Conservation (phyloP, 53 echinoderm and acorn worm species). For the Echinometra lucunter region DNA sequence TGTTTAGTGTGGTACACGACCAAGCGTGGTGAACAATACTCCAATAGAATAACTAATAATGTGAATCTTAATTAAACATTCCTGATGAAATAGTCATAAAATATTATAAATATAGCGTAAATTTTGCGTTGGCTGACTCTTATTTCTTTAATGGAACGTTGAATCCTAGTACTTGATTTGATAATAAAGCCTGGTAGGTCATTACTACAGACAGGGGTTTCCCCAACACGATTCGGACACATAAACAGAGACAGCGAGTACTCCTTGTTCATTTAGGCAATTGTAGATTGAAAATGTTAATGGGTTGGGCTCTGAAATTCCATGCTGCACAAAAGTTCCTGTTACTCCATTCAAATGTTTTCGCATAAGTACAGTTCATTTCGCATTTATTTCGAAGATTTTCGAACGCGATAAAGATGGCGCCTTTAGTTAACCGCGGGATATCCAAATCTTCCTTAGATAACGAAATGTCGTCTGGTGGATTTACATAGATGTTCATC, state of each 20-base stretch:
- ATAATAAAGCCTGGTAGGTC: neutral
- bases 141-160: neutral
- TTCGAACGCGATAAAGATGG: neutral
- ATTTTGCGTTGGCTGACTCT: neutral
- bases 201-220: neutral
- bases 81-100: neutral
- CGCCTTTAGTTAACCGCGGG: neutral
- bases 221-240: neutral
- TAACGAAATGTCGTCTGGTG: neutral
- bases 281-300: neutral
- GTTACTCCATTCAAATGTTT: neutral
- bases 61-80: constrained; percentile 11
- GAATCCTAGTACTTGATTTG: neutral
- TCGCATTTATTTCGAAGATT: neutral
- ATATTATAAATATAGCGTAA: neutral
- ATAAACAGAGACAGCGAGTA: neutral
- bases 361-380: neutral
- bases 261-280: neutral
- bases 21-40: neutral
- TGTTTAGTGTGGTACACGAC: neutral
- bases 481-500: neutral
- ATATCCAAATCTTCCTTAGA: neutral
- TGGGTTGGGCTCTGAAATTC: neutral
- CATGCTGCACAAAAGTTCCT: neutral
- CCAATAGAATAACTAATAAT: neutral